A percentile compares a stretch with the other conserved stretches of the same genome.
phyloP scores from a whole-genome alignment of 2,113 vertebrate genomes.

The Xiphophorus hellerii region DNA sequence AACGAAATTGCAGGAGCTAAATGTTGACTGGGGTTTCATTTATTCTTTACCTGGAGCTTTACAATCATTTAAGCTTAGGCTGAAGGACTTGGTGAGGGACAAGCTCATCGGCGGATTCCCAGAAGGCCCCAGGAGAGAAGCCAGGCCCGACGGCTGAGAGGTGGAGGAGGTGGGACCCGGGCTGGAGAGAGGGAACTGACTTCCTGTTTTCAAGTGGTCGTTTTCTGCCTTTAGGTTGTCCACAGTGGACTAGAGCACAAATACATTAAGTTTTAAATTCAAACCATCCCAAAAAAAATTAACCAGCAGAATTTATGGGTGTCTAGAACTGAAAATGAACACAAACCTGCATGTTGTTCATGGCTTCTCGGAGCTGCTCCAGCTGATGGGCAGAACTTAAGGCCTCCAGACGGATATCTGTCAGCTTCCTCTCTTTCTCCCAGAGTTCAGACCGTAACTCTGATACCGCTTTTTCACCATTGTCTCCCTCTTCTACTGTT shows the following conservation, averaged over 20 bases:
- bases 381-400: constrained; percentile 95
- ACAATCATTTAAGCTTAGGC: constrained; percentile 81
- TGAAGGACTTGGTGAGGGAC: constrained; percentile 88
- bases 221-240: constrained; percentile 94
- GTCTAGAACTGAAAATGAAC: background rate
- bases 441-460: constrained; percentile 93
- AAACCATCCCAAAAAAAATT: background rate
- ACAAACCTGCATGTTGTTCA: constrained; percentile 96
- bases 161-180: constrained; percentile 80
- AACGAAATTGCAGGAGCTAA: too few species aligned
- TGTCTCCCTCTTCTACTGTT: constrained; percentile 81
- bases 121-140: constrained; percentile 82
- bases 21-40: background rate
- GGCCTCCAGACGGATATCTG: constrained; percentile 93
- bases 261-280: background rate
- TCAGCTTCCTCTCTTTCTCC: constrained; percentile 96
- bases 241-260: constrained; percentile 85
- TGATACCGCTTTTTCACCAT: constrained; percentile 88
- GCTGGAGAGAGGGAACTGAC: constrained; percentile 57
- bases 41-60: constrained; percentile 82
- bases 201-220: constrained; percentile 91
- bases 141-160: constrained; percentile 80
- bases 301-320: background rate
- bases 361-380: constrained; percentile 92
- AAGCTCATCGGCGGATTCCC: constrained; percentile 87